A percentile compares a stretch with the other conserved stretches of the same genome.
phyloP scores from a whole-genome alignment of 2,113 vertebrate species.

The Myxocyprinus asiaticus region DNA sequence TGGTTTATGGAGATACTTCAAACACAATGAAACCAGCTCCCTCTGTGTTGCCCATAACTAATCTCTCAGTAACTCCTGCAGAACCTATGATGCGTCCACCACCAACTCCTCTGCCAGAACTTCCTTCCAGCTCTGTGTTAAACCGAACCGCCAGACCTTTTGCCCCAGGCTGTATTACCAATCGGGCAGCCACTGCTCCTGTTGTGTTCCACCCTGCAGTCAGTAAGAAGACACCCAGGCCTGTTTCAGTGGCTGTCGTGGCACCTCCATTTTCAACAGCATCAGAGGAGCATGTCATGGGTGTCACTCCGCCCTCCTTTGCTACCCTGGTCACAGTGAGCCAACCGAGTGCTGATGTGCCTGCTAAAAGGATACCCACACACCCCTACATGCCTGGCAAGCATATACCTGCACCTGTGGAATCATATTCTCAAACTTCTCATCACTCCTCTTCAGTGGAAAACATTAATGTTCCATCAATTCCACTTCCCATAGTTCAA shows the following conservation, averaged over 20 bases:
- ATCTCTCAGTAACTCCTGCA: constrained; percentile 26
- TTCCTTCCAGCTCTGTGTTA: constrained; percentile 72
- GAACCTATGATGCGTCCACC: constrained; percentile 56
- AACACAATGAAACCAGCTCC: background rate
- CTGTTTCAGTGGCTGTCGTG: constrained; percentile 67
- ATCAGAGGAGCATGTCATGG: constrained; percentile 44
- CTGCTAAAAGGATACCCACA: constrained; percentile 10
- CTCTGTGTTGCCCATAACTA: constrained; percentile 9
- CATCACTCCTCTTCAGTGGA: constrained; percentile 48
- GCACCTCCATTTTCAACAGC: constrained; percentile 57
- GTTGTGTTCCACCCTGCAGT: constrained; percentile 71
- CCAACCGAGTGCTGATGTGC: constrained; percentile 27
- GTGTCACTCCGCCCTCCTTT: constrained; percentile 26
- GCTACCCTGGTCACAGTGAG: constrained; percentile 38
- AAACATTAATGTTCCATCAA: constrained; percentile 54
- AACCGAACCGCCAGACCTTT: constrained; percentile 90
- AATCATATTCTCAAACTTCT: constrained; percentile 46
- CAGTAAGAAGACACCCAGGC: constrained; percentile 67
- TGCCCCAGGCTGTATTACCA: constrained; percentile 84
- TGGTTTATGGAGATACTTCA: constrained; percentile 12
- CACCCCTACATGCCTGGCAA: constrained; percentile 35
- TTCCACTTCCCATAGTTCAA: constrained; percentile 54
- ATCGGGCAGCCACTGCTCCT: constrained; percentile 80
- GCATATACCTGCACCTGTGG: constrained; percentile 41
- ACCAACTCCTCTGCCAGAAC: constrained; percentile 70